Percentiles rank a stretch among this genome's conserved stretches.
phyloP scores from a whole-genome alignment of 2,888 invertebrate species.

The Agelastica alni region DNA sequence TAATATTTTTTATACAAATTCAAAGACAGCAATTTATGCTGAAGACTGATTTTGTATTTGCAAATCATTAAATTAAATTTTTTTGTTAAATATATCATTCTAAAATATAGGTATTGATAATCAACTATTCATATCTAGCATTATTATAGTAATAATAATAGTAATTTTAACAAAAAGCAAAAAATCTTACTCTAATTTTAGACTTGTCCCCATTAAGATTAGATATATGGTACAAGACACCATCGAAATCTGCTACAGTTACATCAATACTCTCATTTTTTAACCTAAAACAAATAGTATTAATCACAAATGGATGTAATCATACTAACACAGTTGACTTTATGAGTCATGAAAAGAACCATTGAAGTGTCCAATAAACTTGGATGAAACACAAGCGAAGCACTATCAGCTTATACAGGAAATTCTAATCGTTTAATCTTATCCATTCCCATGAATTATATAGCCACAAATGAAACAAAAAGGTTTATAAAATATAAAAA shows the following conservation, averaged over 20 bases:
- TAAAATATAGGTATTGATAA: too few species aligned
- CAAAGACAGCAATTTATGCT: too few species aligned
- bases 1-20: too few species aligned
- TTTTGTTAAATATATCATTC: too few species aligned
- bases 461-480: conserved; percentile 11
- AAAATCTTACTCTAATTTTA: conserved; percentile 86
- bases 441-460: conserved; percentile 18
- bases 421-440: conserved; percentile 26
- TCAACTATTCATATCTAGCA: too few species aligned
- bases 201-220: conserved; percentile 96
- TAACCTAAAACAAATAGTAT: conserved; percentile 66
- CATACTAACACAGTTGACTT: conserved; percentile 2
- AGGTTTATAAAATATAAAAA: conserved; percentile 40
- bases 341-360: conserved; percentile 26
- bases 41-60: too few species aligned
- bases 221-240: conserved; percentile 97
- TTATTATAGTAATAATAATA: too few species aligned
- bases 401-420: conserved; percentile 25
- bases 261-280: conserved; percentile 96
- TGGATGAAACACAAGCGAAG: not conserved
- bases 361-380: not conserved
- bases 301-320: conserved; percentile 14
- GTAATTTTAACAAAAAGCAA: too few species aligned
- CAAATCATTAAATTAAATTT: too few species aligned
- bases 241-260: conserved; percentile 96